Evolutionary conservation across 2,888 invertebrate genomes (phyloP), one percentile per base, ranked within the genome.

Genomic region (Eustalomyia histrio): DNA sequence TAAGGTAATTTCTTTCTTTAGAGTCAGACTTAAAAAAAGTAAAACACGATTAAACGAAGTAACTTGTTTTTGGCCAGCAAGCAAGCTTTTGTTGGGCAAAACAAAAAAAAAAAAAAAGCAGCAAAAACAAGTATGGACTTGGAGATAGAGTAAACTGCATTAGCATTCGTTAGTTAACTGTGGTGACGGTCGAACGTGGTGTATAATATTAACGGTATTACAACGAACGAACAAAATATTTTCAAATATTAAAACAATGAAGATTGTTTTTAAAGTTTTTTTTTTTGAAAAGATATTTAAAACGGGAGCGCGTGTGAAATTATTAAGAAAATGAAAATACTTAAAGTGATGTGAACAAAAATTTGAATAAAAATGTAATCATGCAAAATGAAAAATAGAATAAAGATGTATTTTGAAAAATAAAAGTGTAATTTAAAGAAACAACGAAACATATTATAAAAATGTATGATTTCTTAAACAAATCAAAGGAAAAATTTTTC

Each of bases 101-200:
- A 60, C 58, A 65, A 68, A 6, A 29, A 29, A 29, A 29, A 21
- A 29, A 29, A 29, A 29, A 7, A 29, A 29, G 63, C 76, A 58
- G 60, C 61, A 63, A 55, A 81, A 78, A 71, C 76, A 65, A 76
- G 68, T 81, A 81, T 81, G 81, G 81, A 78, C 52, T 52, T 69
- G 74, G 43, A 75, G 65, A 67, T 71, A 53, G 29, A 61, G 75
- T 57, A 61, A 71, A 81, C 57, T 71, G 74, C 52, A 73, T 71
- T 43, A 84, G 82, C 85, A 85, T 84, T 85, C 85, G 84, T 80
- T 74, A 82, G 81, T 84, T 71, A 86, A 86, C 84, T 85, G 86
- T 87, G 86, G 87, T 85, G 84, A 78, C 83, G 85, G 78, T 60
- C 65, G 83, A 74, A 83, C 53, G 83, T 81, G 79, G 64, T 73